These are phyloP conservation scores for Brachypodius melanocephalos DNA, from an alignment of 2,113 vertebrate genomes.

Conservation along the genomic window DNA sequence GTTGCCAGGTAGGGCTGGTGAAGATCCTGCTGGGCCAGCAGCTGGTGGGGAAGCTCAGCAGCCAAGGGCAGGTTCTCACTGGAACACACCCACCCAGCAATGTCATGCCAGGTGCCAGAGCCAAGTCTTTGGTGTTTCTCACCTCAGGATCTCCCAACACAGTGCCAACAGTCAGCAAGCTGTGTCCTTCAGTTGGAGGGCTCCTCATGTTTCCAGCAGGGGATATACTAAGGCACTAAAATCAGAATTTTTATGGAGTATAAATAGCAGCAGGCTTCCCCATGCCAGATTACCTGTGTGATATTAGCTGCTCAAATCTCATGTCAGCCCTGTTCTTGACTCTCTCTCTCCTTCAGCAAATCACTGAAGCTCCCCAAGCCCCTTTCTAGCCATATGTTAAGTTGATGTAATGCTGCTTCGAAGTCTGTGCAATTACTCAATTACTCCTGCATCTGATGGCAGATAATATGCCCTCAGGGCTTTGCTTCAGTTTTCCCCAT, in stretches of 20 bases:
- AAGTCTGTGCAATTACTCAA: background rate
- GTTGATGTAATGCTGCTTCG: background rate
- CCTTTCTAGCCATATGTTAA: background rate
- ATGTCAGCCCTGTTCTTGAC: background rate
- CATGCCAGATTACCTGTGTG: background rate
- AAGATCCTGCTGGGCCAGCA: background rate
- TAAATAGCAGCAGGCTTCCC: background rate
- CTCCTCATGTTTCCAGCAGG: background rate
- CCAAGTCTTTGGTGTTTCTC: background rate
- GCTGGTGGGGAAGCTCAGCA: background rate
- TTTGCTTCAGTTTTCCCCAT: background rate
- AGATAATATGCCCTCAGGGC: background rate
- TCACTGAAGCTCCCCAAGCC: background rate
- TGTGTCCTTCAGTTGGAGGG: background rate
- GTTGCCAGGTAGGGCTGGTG: background rate
- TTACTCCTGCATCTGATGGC: background rate
- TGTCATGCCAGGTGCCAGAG: background rate
- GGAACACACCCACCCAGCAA: background rate
- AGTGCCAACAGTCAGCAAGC: background rate
- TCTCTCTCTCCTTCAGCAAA: background rate
- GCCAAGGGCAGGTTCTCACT: background rate
- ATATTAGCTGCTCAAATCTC: background rate
- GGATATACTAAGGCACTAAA: background rate
- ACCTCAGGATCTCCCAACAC: background rate
- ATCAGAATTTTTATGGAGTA: background rate